phyloP scores from a whole-genome alignment of 2,113 vertebrate species.

The Motacilla tschutschensis region DNA sequence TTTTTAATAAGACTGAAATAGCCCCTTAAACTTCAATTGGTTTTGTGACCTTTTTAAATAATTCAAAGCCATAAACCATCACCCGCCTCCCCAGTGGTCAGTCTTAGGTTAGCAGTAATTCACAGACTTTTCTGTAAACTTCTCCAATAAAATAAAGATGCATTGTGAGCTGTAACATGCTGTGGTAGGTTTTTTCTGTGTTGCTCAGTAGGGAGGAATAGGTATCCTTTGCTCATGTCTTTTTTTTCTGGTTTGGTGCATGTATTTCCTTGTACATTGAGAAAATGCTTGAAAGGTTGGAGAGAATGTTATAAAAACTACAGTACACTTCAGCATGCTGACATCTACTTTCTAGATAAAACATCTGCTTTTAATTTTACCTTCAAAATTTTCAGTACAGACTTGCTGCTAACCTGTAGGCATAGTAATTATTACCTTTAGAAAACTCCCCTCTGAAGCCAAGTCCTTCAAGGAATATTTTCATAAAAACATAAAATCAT shows the following conservation, averaged over 20 bases:
- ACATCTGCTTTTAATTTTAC: background rate
- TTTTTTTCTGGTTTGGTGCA: background rate
- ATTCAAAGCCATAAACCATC: conserved; percentile 48
- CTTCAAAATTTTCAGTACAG: background rate
- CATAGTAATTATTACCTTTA: background rate
- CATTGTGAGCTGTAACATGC: conserved; percentile 52
- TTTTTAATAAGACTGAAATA: conserved; percentile 50
- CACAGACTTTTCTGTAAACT: conserved; percentile 75
- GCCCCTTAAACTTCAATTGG: conserved; percentile 39
- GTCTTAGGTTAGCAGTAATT: conserved; percentile 56
- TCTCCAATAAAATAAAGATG: conserved; percentile 76
- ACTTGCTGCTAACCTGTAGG: background rate
- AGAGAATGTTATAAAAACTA: background rate
- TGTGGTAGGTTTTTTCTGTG: background rate
- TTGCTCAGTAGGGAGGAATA: background rate
- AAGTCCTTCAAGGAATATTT: background rate
- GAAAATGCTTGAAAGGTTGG: background rate
- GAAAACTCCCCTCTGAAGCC: background rate
- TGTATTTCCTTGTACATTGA: background rate
- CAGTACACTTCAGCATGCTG: background rate
- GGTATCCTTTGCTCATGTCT: background rate
- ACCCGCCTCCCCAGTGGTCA: background rate
- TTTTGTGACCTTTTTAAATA: conserved; percentile 73
- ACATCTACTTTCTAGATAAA: background rate
- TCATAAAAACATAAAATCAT: background rate